These are phyloP conservation scores for Torymus tubicola DNA, from an alignment of 2,888 invertebrate genomes.

Conservation along the genomic window DNA sequence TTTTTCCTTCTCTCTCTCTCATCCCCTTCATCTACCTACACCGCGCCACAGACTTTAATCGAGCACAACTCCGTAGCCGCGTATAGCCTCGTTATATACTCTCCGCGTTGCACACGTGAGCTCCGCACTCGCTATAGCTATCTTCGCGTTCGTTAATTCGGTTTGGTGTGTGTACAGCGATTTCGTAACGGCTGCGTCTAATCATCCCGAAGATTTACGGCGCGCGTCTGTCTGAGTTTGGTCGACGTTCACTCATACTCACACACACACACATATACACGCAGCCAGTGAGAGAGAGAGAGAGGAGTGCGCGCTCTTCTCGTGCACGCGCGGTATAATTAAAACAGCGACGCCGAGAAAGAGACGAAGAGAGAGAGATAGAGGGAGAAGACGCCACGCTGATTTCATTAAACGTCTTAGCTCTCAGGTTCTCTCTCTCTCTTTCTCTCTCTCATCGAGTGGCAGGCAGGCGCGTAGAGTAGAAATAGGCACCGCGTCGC, in stretches of 20 bases:
- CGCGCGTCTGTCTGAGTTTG: constrained; percentile 62
- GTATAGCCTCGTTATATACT: constrained; percentile 12
- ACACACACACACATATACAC: constrained; percentile 13
- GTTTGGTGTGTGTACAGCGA: constrained; percentile 62
- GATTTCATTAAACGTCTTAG: constrained; percentile 69
- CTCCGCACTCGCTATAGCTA: not conserved
- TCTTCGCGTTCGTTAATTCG: constrained; percentile 45
- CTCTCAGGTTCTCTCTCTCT: constrained; percentile 40
- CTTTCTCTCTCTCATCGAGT: too few relatives aligned
- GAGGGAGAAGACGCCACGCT: constrained; percentile 59
- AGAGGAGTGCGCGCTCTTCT: constrained; percentile 54
- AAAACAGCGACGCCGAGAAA: constrained; percentile 62
- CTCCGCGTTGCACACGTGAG: constrained; percentile 10
- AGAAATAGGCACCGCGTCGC: constrained; percentile 12
- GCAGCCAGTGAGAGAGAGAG: constrained; percentile 51
- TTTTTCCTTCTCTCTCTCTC: not conserved
- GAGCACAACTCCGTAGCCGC: not conserved
- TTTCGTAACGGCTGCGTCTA: constrained; percentile 70
- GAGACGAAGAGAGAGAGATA: constrained; percentile 46
- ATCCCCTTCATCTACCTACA: not conserved
- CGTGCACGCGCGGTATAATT: constrained; percentile 64
- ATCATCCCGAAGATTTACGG: constrained; percentile 69
- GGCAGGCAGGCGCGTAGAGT: not conserved
- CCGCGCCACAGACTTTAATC: constrained; percentile 31
- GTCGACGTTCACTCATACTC: constrained; percentile 44